Evolutionary conservation across 1,140 invertebrate genomes (phyloP).

Genomic region (Dendrolimus punctatus): DNA sequence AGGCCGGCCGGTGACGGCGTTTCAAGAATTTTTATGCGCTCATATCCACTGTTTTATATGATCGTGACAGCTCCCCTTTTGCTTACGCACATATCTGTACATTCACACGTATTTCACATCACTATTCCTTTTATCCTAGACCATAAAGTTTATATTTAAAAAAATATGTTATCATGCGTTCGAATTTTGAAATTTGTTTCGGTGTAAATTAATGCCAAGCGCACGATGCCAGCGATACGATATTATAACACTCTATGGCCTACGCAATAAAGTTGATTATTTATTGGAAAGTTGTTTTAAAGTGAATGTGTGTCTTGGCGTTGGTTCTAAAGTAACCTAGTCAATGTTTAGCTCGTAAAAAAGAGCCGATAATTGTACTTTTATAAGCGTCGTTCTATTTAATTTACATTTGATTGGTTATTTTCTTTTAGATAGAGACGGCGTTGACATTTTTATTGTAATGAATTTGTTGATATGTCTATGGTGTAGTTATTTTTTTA

Average conservation of each 20-base stretch:
- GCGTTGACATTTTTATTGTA: conserved; percentile 57
- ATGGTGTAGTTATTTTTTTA: conserved; percentile 3
- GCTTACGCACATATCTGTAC: conserved; percentile 21
- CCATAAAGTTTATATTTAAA: neutral
- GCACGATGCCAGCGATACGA: too few species aligned
- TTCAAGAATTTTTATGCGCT: conserved; percentile 67
- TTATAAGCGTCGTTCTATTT: conserved; percentile 62
- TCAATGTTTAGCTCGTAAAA: conserved; percentile 61
- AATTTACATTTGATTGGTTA: conserved; percentile 53
- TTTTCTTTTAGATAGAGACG: conserved; percentile 3
- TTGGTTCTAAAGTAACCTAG: conserved; percentile 21
- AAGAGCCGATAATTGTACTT: conserved; percentile 44
- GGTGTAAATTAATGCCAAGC: neutral
- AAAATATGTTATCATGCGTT: neutral
- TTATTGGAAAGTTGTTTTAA: neutral
- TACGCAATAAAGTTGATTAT: conserved; percentile 3
- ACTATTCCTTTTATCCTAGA: neutral
- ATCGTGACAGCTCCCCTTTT: conserved; percentile 58
- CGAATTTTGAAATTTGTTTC: neutral
- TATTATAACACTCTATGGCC: neutral
- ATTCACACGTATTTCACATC: conserved; percentile 3
- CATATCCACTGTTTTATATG: conserved; percentile 66
- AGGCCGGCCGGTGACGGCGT: conserved; percentile 56
- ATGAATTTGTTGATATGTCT: conserved; percentile 46
- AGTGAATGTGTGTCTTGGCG: neutral